Evolutionary conservation across 2,888 invertebrate species (phyloP), one percentile per base, ranked within the genome.

Genomic region (Prenolepis imparis): DNA sequence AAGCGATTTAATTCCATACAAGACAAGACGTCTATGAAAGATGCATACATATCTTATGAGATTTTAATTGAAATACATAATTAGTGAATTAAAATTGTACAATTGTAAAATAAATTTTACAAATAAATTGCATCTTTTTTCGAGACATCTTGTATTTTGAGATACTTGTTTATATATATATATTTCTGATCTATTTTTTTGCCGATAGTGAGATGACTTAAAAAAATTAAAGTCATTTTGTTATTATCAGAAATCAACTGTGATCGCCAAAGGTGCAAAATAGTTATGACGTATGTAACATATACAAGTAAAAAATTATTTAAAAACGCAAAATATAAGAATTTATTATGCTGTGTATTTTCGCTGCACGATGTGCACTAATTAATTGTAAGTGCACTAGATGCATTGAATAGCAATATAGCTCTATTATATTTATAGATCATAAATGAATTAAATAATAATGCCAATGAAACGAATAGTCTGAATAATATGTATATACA

Each of bases 391-490:
- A n/a, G n/a, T 52, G 52, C n/a, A 44, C 32, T 44, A 21, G 36
- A 6, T 52, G 18, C 21, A n/a, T 18, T 61, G 32, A 9, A 74
- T 41, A 52, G 5, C 9, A 39, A 75, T 55, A 57, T 12, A 39
- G 6, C 6, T n/a, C 12, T 74, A 8, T 52, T 52, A 44, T 74
- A 72, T 72, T 57, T 77, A 21, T 72, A 39, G n/a, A 59, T n/a
- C 5, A 12, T 64, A 66, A 52, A 24, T n/a, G n/a, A 80, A 9
- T 80, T 52, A 57, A 70, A 24, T 21, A 70, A 52, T 48, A 73
- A 80, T 73, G 72, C 84, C 82, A 85, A 80, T 48, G 81, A 77
- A 87, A 81, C 72, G 5, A 80, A 87, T 77, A 84, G 86, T 86
- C 82, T 85, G 86, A 80, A 67, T 21, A 32, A 44, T 28, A 68